phyloP scores from a whole-genome alignment of 2,888 invertebrate species.

The Scaptomyza reducta region DNA sequence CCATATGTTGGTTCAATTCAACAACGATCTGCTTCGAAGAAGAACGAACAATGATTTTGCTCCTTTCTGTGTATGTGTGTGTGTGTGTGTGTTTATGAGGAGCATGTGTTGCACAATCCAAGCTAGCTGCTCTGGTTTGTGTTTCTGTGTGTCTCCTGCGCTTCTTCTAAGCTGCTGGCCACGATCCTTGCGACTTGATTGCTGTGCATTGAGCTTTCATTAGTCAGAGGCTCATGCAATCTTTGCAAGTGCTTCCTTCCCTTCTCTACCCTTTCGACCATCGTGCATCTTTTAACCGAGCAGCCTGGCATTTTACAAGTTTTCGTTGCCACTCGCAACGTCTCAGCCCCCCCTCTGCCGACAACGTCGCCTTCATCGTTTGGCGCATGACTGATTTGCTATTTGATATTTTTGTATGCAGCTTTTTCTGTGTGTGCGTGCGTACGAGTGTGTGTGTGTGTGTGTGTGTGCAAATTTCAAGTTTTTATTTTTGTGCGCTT shows the following conservation, averaged over 20 bases:
- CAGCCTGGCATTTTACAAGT: slow-evolving; percentile 1
- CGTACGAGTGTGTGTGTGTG: slow-evolving; percentile 13
- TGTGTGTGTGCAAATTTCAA: slow-evolving; percentile 53
- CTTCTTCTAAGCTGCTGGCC: slow-evolving; percentile 24
- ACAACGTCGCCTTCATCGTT: slow-evolving; percentile 35
- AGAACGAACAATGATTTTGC: slow-evolving; percentile 1
- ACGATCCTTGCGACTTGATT: slow-evolving; percentile 14
- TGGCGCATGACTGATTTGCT: slow-evolving; percentile 79
- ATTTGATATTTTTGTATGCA: slow-evolving; percentile 71
- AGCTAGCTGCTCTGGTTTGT: not conserved
- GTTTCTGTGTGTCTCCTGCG: not conserved
- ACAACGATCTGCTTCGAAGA: not conserved
- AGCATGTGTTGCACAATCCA: not conserved
- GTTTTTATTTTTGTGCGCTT: slow-evolving; percentile 49
- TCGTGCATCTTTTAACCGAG: not conserved
- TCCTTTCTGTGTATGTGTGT: not conserved
- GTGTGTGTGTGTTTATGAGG: not conserved
- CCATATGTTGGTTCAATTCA: slow-evolving; percentile 45
- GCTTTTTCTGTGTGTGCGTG: slow-evolving; percentile 3
- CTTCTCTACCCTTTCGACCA: not conserved
- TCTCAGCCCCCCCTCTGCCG: not conserved
- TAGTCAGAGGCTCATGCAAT: slow-evolving; percentile 15
- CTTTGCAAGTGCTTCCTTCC: slow-evolving; percentile 1
- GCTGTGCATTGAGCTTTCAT: slow-evolving; percentile 20
- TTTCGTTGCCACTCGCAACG: not conserved